Conservation (phyloP, 2,797 vertebrate species). For the Nannoperca australis region DNA sequence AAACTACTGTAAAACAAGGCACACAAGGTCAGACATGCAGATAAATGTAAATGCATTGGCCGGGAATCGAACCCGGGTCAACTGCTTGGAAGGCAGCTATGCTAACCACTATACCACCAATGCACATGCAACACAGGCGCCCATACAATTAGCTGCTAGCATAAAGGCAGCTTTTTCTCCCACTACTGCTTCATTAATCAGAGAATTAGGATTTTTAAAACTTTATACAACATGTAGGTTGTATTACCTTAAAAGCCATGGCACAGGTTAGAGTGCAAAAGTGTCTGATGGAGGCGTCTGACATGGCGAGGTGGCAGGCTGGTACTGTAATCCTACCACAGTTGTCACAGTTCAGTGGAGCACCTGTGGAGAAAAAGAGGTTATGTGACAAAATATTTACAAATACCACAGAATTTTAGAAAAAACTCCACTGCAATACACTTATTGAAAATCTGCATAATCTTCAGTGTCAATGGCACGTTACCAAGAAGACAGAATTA, state of each 20-base stretch:
- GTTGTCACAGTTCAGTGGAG: conserved; percentile 89
- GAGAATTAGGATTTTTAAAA: neutral
- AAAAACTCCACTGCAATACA: neutral
- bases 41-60: conserved; percentile 44
- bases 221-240: too few relatives aligned
- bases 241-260: conserved; percentile 90
- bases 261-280: conserved; percentile 94
- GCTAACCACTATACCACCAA: conserved; percentile 77
- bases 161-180: neutral
- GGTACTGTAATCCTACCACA: conserved; percentile 89
- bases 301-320: conserved; percentile 95
- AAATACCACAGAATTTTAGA: neutral
- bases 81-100: conserved; percentile 83
- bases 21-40: too few relatives aligned
- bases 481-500: neutral
- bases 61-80: conserved; percentile 81
- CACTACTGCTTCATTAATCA: neutral
- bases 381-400: neutral
- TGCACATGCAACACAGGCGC: too few relatives aligned
- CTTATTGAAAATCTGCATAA: neutral
- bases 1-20: too few relatives aligned
- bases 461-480: neutral
- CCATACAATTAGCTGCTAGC: too few relatives aligned
- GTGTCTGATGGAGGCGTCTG: conserved; percentile 92
- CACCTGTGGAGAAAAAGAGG: conserved; percentile 75